phyloP scores from a whole-genome alignment of 1,140 invertebrate species.

The Aphelenchoides besseyi region DNA sequence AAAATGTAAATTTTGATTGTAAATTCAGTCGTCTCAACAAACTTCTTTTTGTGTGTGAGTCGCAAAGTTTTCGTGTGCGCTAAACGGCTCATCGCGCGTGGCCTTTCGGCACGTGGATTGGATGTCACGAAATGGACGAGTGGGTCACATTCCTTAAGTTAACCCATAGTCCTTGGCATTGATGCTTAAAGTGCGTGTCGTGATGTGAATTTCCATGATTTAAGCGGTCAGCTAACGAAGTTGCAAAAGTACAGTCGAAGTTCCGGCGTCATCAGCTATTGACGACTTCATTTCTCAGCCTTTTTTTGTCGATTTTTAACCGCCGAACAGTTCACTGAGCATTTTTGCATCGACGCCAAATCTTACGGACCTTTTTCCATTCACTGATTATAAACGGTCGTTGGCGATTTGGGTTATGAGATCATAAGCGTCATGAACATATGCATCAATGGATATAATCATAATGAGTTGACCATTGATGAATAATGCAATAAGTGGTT shows the following conservation, averaged over 20 bases:
- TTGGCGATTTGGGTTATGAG: slow-evolving; percentile 5
- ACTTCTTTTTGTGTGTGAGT: too few species aligned
- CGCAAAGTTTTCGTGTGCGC: too few species aligned
- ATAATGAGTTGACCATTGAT: not conserved
- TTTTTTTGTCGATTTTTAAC: not conserved
- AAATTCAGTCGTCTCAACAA: not conserved
- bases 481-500: too few species aligned
- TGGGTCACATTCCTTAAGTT: too few species aligned
- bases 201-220: too few species aligned
- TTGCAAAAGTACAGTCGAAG: too few species aligned
- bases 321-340: not conserved
- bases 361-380: not conserved
- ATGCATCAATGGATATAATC: not conserved
- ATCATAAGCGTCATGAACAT: not conserved
- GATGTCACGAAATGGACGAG: too few species aligned
- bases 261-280: not conserved
- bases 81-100: too few species aligned
- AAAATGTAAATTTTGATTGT: not conserved
- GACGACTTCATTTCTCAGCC: not conserved
- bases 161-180: too few species aligned
- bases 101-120: too few species aligned
- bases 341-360: not conserved
- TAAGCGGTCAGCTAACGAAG: too few species aligned
- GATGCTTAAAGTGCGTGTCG: too few species aligned
- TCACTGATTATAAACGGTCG: not conserved